Conservation (phyloP, 2,888 invertebrate species). For the Nephrocerus scutellatus region DNA sequence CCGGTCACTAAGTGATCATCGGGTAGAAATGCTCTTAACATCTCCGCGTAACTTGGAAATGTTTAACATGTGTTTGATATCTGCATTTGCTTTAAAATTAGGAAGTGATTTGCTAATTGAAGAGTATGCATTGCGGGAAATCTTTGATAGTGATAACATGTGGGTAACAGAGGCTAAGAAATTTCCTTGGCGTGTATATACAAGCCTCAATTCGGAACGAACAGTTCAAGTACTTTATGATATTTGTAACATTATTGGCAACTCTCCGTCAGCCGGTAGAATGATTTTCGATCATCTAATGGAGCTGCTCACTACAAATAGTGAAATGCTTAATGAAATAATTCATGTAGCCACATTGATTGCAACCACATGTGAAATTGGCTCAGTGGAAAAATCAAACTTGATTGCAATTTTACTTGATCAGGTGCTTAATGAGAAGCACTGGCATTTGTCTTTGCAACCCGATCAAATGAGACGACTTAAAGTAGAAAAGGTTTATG, state of each 20-base stretch:
- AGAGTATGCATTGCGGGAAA: conserved; percentile 43
- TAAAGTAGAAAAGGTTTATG: conserved; percentile 35
- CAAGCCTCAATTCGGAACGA: conserved; percentile 51
- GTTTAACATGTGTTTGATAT: conserved; percentile 53
- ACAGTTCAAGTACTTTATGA: conserved; percentile 51
- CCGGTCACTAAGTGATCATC: conserved; percentile 52
- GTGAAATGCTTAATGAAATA: conserved; percentile 56
- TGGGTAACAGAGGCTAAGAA: conserved; percentile 32
- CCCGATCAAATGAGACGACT: conserved; percentile 35
- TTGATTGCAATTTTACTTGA: conserved; percentile 33
- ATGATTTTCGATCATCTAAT: conserved; percentile 58
- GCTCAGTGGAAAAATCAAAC: conserved; percentile 13
- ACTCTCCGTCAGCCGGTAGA: conserved; percentile 49
- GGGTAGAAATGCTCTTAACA: conserved; percentile 54
- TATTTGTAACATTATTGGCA: conserved; percentile 53
- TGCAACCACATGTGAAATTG: conserved; percentile 21
- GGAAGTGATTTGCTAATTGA: conserved; percentile 51
- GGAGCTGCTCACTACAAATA: conserved; percentile 52
- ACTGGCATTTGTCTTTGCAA: conserved; percentile 40
- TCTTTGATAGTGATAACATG: conserved; percentile 43
- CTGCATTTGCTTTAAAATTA: conserved; percentile 51
- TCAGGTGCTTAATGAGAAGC: conserved; percentile 37
- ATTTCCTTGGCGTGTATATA: conserved; percentile 60
- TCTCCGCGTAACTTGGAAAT: conserved; percentile 51
- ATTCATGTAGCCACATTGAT: conserved; percentile 35